Evolutionary conservation across 2,888 invertebrate species (phyloP).

Genomic region (Schrankia costaestrigalis): DNA sequence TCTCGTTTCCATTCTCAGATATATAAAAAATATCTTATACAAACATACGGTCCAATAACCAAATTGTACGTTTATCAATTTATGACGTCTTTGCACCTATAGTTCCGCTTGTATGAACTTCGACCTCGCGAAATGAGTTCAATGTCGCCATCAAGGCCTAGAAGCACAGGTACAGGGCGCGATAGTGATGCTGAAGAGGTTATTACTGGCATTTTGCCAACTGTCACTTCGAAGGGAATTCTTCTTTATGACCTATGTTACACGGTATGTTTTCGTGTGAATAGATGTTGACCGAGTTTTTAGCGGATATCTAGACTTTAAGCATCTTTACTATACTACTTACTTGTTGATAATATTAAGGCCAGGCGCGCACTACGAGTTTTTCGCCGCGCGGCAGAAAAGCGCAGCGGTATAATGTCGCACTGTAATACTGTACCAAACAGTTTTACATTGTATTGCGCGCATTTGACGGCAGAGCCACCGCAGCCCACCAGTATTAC

Average conservation of each 20-base stretch:
- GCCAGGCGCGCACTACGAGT: no score
- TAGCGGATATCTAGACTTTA: conserved; percentile 20
- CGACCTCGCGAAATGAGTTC: conserved; percentile 38
- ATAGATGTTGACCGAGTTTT: conserved; percentile 21
- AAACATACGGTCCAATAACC: no score
- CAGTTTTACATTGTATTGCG: no score
- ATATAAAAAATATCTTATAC: neutral
- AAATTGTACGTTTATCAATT: no score
- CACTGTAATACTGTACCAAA: no score
- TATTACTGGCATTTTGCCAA: conserved; percentile 28
- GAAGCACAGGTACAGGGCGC: conserved; percentile 43
- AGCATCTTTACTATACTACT: no score
- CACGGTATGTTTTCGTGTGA: conserved; percentile 3
- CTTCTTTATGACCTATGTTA: conserved; percentile 2
- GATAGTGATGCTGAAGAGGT: conserved; percentile 35
- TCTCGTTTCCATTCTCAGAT: neutral
- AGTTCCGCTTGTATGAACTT: conserved; percentile 18
- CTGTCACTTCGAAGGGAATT: conserved; percentile 7
- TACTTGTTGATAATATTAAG: no score
- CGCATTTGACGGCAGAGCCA: no score
- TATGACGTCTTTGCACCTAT: neutral
- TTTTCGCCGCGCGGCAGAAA: no score
- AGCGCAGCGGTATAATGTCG: no score
- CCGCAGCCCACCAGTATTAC: no score
- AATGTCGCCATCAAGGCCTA: conserved; percentile 53